Conservation (phyloP, 1,140 invertebrate genomes). For the Phortica variegata region DNA sequence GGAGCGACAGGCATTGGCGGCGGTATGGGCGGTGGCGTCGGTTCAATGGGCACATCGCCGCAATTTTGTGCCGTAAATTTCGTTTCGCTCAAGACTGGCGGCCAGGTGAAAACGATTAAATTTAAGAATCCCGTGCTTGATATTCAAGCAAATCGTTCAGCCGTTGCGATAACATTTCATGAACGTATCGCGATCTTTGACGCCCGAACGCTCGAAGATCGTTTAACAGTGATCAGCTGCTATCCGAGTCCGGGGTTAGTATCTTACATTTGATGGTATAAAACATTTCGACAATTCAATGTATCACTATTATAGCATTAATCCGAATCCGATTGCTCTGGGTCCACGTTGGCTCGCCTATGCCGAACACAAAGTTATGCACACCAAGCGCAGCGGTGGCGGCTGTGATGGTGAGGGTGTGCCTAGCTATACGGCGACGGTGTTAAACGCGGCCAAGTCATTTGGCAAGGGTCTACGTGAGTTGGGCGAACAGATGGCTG, state of each 20-base stretch:
- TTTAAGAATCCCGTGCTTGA: constrained; percentile 90
- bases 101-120: constrained; percentile 87
- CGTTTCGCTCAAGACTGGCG: constrained; percentile 84
- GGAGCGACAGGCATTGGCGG: constrained; percentile 42
- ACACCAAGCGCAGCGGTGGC: constrained; percentile 81
- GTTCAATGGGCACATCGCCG: constrained; percentile 61
- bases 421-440: constrained; percentile 92
- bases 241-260: constrained; percentile 72
- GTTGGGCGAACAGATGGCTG: constrained; percentile 91
- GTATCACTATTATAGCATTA: constrained; percentile 63
- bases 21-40: constrained; percentile 9
- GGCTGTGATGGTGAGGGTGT: constrained; percentile 75
- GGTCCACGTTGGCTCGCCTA: constrained; percentile 80
- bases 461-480: constrained; percentile 81
- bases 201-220: constrained; percentile 81
- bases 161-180: constrained; percentile 82
- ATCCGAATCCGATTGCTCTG: constrained; percentile 86
- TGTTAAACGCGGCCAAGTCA: constrained; percentile 92
- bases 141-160: constrained; percentile 79
- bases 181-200: constrained; percentile 92
- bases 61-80: constrained; percentile 87
- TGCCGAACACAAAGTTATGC: constrained; percentile 81
- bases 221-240: constrained; percentile 84
- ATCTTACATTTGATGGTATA: not conserved
- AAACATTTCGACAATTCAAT: not conserved